Conservation (phyloP, 2,888 invertebrate genomes). For the Glaucopsyche alexis region DNA sequence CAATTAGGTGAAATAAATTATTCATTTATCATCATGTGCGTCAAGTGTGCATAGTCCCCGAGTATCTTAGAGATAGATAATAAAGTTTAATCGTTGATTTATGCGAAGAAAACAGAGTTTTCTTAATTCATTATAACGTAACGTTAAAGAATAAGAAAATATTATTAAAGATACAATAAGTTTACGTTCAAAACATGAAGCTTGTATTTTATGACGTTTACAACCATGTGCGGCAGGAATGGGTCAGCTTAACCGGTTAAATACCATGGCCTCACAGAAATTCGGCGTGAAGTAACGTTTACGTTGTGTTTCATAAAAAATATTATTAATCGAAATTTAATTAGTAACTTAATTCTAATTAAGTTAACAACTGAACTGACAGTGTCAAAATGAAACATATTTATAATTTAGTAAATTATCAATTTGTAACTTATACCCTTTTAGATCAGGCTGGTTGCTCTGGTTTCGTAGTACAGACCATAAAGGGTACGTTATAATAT, state of each 20-base stretch:
- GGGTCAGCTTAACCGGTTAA: too few relatives aligned
- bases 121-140: not conserved
- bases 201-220: too few relatives aligned
- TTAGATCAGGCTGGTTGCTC: not conserved
- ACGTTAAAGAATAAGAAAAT: not conserved
- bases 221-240: too few relatives aligned
- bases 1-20: slow-evolving; percentile 25
- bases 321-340: too few relatives aligned
- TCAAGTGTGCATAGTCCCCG: not conserved
- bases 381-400: too few relatives aligned
- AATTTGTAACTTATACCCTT: not conserved
- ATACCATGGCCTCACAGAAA: too few relatives aligned
- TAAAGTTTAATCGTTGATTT: not conserved
- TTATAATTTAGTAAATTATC: not conserved
- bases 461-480: slow-evolving; percentile 26
- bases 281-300: too few relatives aligned
- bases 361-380: too few relatives aligned
- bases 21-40: slow-evolving; percentile 17
- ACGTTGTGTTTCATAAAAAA: too few relatives aligned
- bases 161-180: too few relatives aligned
- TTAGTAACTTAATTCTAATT: too few relatives aligned
- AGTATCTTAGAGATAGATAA: not conserved
- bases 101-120: not conserved
- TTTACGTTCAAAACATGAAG: too few relatives aligned
- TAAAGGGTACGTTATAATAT: slow-evolving; percentile 17